Evolutionary conservation across 2,797 vertebrate genomes (phyloP), one percentile per base, ranked within the genome.

Genomic region (Halcyon leucocephala): DNA sequence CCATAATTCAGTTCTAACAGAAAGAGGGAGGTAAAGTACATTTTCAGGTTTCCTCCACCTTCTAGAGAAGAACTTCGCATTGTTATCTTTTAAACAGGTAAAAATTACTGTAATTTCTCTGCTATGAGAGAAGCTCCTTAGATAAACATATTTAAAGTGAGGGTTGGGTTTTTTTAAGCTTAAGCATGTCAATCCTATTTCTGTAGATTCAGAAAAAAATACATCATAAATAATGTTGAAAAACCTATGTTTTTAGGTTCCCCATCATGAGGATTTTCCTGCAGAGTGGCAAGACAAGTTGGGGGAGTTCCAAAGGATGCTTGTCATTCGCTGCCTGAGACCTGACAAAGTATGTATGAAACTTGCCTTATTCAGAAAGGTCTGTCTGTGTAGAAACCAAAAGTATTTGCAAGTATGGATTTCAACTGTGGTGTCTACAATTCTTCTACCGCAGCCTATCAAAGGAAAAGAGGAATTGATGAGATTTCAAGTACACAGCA

Each of bases 251-350:
- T 96, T 98, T 46, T 93, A 99, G 98, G 97, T 97, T 37, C 98
- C 98, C 33, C 98, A 99, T 84, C 98, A 98, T 58, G 97, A 98
- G 77, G 13, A 49, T 11, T 99, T 99, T 89, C 99, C 99, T 69
- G 97, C 93, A 9, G 95, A 97, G 6, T 99, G 98, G 98, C 96
- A 99, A 96, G 93, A 97, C 3, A 98, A 98, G 93, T 46, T 98
- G 60, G 97, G 89, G 42, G 96, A 97, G 10, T 99, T 99, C 89
- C 98, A 99, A 92, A 98, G 97, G 94, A 99, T 99, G 98, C 98
- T 99, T 78, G 82, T 99, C 81, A 98, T 99, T 92, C 98, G 98
- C 57, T 99, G 98, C 97, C 95, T 99, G 71, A 98, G 99, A 94
- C 98, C 98, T 72, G 99, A 99, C 97, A 99, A 99, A 98, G 98